Conservation (phyloP, 2,888 invertebrate genomes). For the Isoperla grammatica region DNA sequence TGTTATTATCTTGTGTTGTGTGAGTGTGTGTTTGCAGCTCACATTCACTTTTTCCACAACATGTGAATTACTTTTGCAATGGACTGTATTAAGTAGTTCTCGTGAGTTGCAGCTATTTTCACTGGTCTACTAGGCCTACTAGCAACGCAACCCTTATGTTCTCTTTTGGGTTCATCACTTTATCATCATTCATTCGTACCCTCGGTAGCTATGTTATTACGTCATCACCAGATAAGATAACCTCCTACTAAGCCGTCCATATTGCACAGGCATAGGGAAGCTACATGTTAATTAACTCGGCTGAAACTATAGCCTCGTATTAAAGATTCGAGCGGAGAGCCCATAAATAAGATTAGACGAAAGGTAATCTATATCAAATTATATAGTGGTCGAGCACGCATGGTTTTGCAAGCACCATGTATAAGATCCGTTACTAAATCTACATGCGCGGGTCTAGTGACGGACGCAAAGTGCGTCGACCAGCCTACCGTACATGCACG, state of each 20-base stretch:
- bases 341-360: constrained; percentile 13
- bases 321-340: constrained; percentile 5
- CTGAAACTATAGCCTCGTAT: neutral
- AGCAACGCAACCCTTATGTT: constrained; percentile 7
- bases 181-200: constrained; percentile 13
- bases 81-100: constrained; percentile 4
- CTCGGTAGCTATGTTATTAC: constrained; percentile 3
- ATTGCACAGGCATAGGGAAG: neutral
- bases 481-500: too few species aligned
- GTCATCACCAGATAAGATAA: constrained; percentile 13
- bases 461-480: too few species aligned
- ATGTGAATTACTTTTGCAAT: neutral
- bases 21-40: too few species aligned
- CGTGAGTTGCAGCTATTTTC: constrained; percentile 9
- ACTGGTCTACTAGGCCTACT: neutral
- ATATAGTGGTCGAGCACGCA: constrained; percentile 1
- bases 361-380: constrained; percentile 14
- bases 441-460: too few species aligned
- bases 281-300: constrained; percentile 11
- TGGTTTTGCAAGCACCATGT: neutral
- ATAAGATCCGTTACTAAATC: too few species aligned
- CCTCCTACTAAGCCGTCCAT: neutral
- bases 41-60: too few species aligned
- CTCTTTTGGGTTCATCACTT: constrained; percentile 12
- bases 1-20: too few species aligned